Evolutionary conservation across 2,113 vertebrate species (phyloP).

Genomic region (Echinops telfairi): DNA sequence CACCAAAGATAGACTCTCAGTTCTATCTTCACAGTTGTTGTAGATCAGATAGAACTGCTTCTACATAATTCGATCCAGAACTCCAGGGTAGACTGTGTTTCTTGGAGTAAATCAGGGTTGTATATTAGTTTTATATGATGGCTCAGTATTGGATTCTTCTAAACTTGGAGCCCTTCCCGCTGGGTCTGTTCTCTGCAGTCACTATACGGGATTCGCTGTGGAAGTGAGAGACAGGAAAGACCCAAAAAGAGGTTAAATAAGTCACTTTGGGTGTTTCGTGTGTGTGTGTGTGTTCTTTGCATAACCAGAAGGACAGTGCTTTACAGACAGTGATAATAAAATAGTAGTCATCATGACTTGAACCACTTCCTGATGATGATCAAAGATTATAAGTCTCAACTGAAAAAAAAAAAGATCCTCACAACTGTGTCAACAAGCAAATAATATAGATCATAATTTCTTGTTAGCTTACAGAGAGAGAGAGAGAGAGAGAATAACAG

Average conservation of each 20-base stretch:
- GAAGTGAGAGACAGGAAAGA: neutral
- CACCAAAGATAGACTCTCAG: neutral
- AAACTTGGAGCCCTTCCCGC: neutral
- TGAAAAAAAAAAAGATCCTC: neutral
- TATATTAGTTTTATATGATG: neutral
- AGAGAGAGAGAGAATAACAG: no score
- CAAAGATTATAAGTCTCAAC: neutral
- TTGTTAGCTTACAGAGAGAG: no score
- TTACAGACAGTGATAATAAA: neutral
- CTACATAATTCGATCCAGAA: neutral
- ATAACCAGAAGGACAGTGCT: neutral
- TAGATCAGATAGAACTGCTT: neutral
- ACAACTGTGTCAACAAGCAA: neutral
- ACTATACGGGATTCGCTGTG: neutral
- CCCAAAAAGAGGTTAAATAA: neutral
- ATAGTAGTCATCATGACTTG: neutral
- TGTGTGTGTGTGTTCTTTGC: slow-evolving; percentile 27
- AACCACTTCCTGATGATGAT: neutral
- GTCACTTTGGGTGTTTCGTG: no score
- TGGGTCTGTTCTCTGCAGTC: neutral
- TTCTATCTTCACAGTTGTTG: neutral
- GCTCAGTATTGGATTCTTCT: neutral
- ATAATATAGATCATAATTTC: neutral
- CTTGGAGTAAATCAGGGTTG: neutral
- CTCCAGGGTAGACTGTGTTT: neutral